Evolutionary conservation across 2,797 vertebrate genomes (phyloP).

Genomic region (Tapirus indicus): DNA sequence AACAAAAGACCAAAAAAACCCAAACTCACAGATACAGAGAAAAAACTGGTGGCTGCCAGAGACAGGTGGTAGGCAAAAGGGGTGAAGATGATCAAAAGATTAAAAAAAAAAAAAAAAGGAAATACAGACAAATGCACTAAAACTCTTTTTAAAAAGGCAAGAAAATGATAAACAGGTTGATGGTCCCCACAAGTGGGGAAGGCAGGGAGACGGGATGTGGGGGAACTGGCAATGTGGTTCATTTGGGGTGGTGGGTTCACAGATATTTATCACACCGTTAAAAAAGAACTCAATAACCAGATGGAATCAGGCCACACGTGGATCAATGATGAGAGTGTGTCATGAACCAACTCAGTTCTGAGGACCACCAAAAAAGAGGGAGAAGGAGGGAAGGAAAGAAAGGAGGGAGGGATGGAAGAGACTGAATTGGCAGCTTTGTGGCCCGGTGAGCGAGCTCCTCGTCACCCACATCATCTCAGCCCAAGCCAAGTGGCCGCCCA

Average conservation of each 20-base stretch:
- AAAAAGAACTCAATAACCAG: not conserved
- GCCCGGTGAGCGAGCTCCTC: not conserved
- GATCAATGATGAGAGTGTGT: not conserved
- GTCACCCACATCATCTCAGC: not conserved
- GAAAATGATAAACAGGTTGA: not conserved
- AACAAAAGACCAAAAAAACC: not conserved
- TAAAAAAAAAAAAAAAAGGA: not conserved
- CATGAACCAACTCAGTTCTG: not conserved
- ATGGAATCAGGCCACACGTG: not conserved
- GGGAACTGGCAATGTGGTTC: not conserved
- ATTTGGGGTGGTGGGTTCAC: not conserved
- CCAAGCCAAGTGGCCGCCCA: not conserved
- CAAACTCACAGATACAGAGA: not conserved
- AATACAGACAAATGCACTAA: not conserved
- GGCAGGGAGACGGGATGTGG: not conserved
- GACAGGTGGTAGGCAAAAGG: not conserved
- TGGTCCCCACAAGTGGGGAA: not conserved
- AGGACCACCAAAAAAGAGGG: not conserved
- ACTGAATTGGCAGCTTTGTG: not conserved
- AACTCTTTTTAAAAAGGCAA: not conserved
- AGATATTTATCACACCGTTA: not conserved
- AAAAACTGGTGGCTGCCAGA: not conserved
- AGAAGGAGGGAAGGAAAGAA: not conserved
- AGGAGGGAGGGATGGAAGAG: not conserved
- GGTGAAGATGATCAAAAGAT: not conserved